Base-by-base conservation (phyloP, 2,888 invertebrate species). In the Dysmachus trigonus region DNA sequence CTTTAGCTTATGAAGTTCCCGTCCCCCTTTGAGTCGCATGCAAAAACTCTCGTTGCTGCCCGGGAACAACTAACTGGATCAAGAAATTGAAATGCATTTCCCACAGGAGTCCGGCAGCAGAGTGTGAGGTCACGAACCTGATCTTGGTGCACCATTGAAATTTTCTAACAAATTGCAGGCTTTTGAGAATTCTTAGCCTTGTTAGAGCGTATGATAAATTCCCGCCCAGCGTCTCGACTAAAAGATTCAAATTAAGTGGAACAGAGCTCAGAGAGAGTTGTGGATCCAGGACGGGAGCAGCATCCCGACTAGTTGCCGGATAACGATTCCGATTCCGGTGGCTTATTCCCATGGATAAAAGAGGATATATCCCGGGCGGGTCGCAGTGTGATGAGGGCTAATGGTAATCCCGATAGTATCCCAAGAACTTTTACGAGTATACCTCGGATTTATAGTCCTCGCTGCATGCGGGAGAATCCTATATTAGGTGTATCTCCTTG, bases 161-260 rank as follows among this genome's bases (percentile, higher is more conserved):
- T 76, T 76, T 76, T 33, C 76, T 76, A 76, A 76, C 76, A 76
- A 76, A 76, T 76, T 76, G 76, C 76, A 76, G 33, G 33, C 76
- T 76, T 76, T 76, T 76, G 76, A 76, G 76, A 76, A 76, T 76
- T 76, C 76, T 38, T 76, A 5, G 13, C 76, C 76, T 38, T 35
- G 76, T 76, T 76, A 38, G 38, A 41, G 76, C 76, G n/a, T 76
- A 76, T 76, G 76, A 76, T 76, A 76, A 76, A 76, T 76, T 76
- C 76, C 41, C 22, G 22, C 33, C 33, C 41, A 33, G 18, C 35
- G 22, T 33, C n/a, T n/a, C 76, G 35, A 22, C 33, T 76, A 62
- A 76, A 76, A 76, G 76, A 76, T 76, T 38, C 76, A 76, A 76
- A 76, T 76, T 76, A 38, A 76, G 33, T 76, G 76, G 76, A 76